phyloP scores from a whole-genome alignment of 2,113 vertebrate genomes.

The Fregata magnificens region DNA sequence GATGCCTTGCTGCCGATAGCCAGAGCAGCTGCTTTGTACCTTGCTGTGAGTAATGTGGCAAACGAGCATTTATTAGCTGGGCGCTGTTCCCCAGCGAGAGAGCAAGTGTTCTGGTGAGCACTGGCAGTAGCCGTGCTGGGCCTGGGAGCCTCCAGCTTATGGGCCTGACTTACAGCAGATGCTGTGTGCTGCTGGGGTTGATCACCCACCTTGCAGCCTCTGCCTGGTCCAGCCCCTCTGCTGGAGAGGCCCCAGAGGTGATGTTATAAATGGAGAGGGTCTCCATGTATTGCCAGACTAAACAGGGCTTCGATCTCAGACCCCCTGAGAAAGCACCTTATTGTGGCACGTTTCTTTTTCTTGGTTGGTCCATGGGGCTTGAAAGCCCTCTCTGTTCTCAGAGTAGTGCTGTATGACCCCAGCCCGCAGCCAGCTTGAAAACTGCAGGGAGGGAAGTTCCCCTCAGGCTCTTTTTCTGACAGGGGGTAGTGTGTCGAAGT shows the following conservation, averaged over 20 bases:
- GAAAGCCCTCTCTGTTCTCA: not conserved
- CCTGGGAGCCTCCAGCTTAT: not conserved
- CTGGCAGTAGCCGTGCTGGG: not conserved
- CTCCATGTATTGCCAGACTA: fast-evolving
- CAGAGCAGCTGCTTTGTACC: not conserved
- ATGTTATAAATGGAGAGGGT: too few relatives aligned
- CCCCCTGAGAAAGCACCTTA: not conserved
- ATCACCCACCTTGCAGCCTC: not conserved
- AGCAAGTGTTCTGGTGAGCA: not conserved
- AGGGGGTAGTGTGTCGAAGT: fast-evolving
- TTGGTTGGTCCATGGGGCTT: not conserved
- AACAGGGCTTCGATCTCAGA: not conserved
- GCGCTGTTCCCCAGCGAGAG: not conserved
- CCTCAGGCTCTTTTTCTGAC: not conserved
- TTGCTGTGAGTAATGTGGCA: not conserved
- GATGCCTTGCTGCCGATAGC: not conserved
- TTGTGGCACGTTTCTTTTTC: not conserved
- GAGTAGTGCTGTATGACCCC: not conserved
- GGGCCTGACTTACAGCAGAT: not conserved
- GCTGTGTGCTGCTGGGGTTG: not conserved
- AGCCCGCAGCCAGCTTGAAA: not conserved
- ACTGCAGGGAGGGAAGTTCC: not conserved
- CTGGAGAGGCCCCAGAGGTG: not conserved
- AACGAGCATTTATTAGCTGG: not conserved
- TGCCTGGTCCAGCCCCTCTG: not conserved